Conservation (phyloP, 2,888 invertebrate species). For the Opisthograptis luteolata region DNA sequence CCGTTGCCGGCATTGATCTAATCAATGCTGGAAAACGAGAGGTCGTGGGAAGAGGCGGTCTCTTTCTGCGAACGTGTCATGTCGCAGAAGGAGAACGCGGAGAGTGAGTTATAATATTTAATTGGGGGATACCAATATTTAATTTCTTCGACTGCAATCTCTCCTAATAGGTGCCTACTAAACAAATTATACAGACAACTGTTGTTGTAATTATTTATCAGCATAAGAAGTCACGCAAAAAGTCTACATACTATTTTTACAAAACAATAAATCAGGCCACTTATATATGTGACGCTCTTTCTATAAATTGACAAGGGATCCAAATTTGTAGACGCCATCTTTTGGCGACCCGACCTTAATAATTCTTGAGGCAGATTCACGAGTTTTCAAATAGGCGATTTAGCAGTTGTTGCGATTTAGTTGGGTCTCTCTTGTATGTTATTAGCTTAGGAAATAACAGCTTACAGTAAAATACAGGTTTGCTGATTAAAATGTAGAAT, state of each 20-base stretch:
- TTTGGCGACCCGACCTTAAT: conserved; percentile 67
- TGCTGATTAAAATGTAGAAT: background rate
- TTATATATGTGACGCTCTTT: conserved; percentile 50
- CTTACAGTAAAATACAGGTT: background rate
- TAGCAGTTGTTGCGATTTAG: conserved; percentile 53
- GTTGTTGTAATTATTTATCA: too few relatives aligned
- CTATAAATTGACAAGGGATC: conserved; percentile 69
- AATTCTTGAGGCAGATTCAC: conserved; percentile 65
- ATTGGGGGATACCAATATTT: too few relatives aligned
- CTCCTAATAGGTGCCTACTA: too few relatives aligned
- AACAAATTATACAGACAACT: too few relatives aligned
- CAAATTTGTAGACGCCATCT: conserved; percentile 68
- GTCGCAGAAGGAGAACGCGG: too few relatives aligned
- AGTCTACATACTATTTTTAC: conserved; percentile 1
- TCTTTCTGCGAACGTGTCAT: too few relatives aligned
- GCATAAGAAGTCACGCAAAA: too few relatives aligned
- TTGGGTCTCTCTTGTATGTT: conserved; percentile 22
- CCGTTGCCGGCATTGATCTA: too few relatives aligned
- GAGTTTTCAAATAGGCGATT: conserved; percentile 65
- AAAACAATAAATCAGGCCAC: conserved; percentile 18
- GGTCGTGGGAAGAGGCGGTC: too few relatives aligned
- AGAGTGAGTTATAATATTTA: too few relatives aligned
- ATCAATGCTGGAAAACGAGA: too few relatives aligned
- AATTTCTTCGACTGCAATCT: too few relatives aligned
- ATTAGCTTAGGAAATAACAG: background rate